Conservation (phyloP, 2,888 invertebrate genomes). For the Drosophila nr. perissopoda region DNA sequence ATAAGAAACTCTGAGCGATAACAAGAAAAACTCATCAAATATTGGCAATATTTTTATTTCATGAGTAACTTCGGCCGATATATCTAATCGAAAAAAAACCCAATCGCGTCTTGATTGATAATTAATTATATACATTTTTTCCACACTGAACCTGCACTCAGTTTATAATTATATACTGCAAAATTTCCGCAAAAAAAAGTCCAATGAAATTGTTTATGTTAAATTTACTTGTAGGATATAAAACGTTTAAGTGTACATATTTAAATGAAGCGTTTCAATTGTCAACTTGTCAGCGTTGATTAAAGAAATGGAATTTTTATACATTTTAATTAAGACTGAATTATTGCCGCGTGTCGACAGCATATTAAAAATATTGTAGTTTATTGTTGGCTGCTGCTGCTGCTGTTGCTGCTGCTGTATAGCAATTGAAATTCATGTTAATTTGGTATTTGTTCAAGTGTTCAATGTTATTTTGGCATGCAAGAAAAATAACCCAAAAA, state of each 20-base stretch:
- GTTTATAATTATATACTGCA: slow-evolving; percentile 11
- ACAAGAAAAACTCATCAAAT: slow-evolving; percentile 6
- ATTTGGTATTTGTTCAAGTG: slow-evolving; percentile 68
- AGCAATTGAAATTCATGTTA: slow-evolving; percentile 62
- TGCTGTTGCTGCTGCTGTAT: slow-evolving; percentile 18
- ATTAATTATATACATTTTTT: slow-evolving; percentile 16
- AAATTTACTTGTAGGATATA: slow-evolving; percentile 20
- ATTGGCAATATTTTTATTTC: not conserved
- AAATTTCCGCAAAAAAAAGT: slow-evolving; percentile 39
- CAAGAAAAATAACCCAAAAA: slow-evolving; percentile 54
- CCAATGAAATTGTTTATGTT: slow-evolving; percentile 24
- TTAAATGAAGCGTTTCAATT: slow-evolving; percentile 63
- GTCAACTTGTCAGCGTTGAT: slow-evolving; percentile 77
- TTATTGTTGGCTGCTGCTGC: slow-evolving; percentile 22
- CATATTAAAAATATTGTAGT: slow-evolving; percentile 26
- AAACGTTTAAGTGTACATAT: slow-evolving; percentile 36
- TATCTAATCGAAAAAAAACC: not conserved
- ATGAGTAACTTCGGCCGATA: slow-evolving; percentile 12
- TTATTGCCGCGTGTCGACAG: slow-evolving; percentile 62
- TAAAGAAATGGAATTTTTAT: slow-evolving; percentile 65
- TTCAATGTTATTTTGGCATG: slow-evolving; percentile 43
- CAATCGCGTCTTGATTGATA: not conserved
- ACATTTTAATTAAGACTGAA: slow-evolving; percentile 78
- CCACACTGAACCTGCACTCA: slow-evolving; percentile 17
- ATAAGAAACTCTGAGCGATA: not conserved